Percentiles rank a stretch among this genome's conserved stretches.
Evolutionary conservation across 2,888 invertebrate species (phyloP).

Genomic region (Anodontia alba): DNA sequence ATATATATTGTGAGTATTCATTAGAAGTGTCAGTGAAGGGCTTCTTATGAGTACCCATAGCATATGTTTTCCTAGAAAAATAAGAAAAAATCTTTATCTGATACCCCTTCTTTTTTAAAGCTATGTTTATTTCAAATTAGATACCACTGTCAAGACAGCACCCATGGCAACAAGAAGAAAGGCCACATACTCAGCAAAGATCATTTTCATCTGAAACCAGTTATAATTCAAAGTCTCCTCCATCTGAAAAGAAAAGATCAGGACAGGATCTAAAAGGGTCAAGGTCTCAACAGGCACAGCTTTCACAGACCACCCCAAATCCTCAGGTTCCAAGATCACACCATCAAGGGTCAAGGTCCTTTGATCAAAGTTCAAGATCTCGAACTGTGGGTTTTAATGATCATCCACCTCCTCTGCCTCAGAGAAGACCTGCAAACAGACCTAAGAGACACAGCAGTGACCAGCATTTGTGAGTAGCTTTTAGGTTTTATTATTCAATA

Average conservation of each 20-base stretch:
- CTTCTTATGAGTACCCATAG: no score
- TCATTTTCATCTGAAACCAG: constrained; percentile 1
- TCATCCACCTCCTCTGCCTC: not conserved
- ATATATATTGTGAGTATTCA: no score
- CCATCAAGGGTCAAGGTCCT: constrained; percentile 11
- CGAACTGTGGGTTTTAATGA: not conserved
- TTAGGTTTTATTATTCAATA: not conserved
- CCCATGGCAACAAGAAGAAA: constrained; percentile 74
- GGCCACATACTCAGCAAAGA: constrained; percentile 32
- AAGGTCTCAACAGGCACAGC: constrained; percentile 9
- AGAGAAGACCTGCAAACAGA: constrained; percentile 6
- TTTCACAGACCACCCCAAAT: constrained; percentile 24
- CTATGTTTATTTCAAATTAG: constrained; percentile 46
- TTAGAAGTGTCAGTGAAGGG: no score
- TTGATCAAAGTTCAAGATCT: constrained; percentile 12
- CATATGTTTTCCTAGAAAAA: no score
- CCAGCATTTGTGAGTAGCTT: constrained; percentile 6
- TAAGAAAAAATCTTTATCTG: no score
- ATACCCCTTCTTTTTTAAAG: no score
- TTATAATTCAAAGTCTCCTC: constrained; percentile 3
- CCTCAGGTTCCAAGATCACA: constrained; percentile 32
- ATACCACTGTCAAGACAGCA: constrained; percentile 73
- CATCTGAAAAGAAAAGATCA: not conserved
- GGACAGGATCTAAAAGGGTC: not conserved
- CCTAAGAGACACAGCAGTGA: not conserved